These are phyloP conservation scores for Sarcophilus harrisii DNA, from an alignment of 2,797 vertebrate genomes.

Conservation along the genomic window DNA sequence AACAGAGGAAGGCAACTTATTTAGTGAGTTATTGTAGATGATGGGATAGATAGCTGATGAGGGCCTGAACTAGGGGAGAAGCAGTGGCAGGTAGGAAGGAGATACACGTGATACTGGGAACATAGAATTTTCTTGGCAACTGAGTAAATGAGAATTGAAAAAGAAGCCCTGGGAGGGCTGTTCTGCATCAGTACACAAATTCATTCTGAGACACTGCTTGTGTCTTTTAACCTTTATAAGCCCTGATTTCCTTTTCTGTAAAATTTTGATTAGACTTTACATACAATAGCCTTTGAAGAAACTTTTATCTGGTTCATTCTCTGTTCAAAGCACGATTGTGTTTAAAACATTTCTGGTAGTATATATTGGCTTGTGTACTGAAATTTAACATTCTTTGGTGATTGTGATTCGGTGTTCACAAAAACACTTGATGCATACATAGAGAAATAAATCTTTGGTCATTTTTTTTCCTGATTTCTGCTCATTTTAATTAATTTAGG, in stretches of 20 bases:
- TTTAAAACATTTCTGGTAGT: not conserved
- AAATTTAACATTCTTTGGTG: constrained; percentile 11
- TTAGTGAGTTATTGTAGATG: not conserved
- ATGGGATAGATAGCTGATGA: not conserved
- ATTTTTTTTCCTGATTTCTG: constrained; percentile 44
- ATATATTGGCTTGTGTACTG: not conserved
- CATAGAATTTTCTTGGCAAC: not conserved
- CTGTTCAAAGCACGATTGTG: not conserved
- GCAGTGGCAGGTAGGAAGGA: not conserved
- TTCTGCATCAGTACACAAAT: not conserved
- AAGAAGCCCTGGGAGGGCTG: not conserved
- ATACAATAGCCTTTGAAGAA: constrained; percentile 9
- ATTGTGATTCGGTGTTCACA: not conserved
- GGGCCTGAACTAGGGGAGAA: not conserved
- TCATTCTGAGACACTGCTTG: not conserved
- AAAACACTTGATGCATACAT: not conserved
- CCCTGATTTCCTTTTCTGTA: not conserved
- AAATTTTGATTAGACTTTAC: constrained; percentile 8
- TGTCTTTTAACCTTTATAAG: not conserved
- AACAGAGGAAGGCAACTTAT: not conserved
- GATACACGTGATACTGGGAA: not conserved
- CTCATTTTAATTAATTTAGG: constrained; percentile 52
- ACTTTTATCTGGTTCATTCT: not conserved
- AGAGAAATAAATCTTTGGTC: constrained; percentile 1
- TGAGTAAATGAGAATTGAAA: not conserved